A percentile compares a stretch with the other conserved stretches of the same genome.
Evolutionary conservation across 2,113 vertebrate species (phyloP).

Genomic region (Sclerurus mexicanus): DNA sequence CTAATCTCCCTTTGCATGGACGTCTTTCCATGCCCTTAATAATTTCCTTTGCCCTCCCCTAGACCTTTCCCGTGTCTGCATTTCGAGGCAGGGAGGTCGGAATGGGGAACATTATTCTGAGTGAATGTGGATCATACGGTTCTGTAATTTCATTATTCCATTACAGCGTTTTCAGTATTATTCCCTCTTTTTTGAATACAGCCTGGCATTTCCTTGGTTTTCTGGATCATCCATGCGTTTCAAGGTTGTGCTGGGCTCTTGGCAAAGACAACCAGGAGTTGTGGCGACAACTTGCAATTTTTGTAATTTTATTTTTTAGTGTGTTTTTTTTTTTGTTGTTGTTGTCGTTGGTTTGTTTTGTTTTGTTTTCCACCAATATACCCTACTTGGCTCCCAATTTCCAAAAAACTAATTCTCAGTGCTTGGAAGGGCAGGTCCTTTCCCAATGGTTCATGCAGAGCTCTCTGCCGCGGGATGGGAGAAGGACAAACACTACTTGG

Average conservation of each 20-base stretch:
- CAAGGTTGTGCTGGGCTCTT: background rate
- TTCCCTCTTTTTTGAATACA: background rate
- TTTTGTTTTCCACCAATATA: rapidly evolving
- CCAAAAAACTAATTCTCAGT: background rate
- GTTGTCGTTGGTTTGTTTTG: too few relatives aligned
- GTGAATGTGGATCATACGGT: constrained; percentile 31
- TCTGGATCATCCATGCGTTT: background rate
- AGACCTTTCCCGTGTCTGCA: constrained; percentile 9
- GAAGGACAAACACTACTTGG: background rate
- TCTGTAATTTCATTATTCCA: constrained; percentile 52
- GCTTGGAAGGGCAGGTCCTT: background rate
- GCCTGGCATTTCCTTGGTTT: background rate
- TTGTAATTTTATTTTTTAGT: background rate
- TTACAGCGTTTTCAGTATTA: background rate
- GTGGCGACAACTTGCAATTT: background rate
- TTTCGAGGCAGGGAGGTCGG: background rate
- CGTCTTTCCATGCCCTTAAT: constrained; percentile 37
- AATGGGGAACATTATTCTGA: constrained; percentile 13
- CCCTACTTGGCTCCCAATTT: background rate
- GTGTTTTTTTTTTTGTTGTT: background rate
- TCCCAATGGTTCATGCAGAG: background rate
- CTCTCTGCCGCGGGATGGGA: background rate
- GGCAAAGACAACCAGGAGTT: background rate
- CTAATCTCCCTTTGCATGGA: constrained; percentile 55
- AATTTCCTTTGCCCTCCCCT: constrained; percentile 49